phyloP scores from a whole-genome alignment of 2,113 vertebrate species.

The Rhinopomastus cyanomelas region DNA sequence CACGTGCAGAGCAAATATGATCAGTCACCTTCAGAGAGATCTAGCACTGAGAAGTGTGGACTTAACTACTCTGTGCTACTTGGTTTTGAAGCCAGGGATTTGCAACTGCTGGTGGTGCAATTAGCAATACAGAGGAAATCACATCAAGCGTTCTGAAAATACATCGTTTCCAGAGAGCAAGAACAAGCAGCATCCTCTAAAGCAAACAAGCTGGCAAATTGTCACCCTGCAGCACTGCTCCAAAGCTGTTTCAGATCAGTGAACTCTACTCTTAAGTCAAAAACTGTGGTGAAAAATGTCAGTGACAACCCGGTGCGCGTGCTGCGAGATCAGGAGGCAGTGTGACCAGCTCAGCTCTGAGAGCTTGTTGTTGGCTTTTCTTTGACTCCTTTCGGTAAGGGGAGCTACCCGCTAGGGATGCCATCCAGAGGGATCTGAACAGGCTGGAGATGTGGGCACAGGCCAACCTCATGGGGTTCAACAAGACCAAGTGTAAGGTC shows the following conservation, averaged over 20 bases:
- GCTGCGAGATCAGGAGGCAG: too few relatives aligned
- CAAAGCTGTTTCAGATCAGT: not conserved
- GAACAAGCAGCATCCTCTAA: rapidly evolving
- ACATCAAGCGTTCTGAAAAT: not conserved
- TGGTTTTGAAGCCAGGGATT: not conserved
- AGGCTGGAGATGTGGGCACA: too few relatives aligned
- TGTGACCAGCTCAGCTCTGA: too few relatives aligned
- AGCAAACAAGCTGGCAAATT: rapidly evolving
- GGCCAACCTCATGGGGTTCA: too few relatives aligned
- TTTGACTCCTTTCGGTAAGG: too few relatives aligned
- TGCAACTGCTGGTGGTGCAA: not conserved
- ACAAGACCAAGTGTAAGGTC: too few relatives aligned
- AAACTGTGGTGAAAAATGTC: not conserved
- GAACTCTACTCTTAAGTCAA: not conserved
- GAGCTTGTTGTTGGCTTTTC: too few relatives aligned
- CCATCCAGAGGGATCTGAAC: too few relatives aligned
- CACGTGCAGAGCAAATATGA: not conserved
- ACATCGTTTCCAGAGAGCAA: rapidly evolving
- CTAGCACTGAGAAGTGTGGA: not conserved
- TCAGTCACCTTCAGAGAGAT: not conserved
- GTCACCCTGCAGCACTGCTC: not conserved
- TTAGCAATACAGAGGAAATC: not conserved
- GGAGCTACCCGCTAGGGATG: too few relatives aligned
- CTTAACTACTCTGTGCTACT: not conserved
- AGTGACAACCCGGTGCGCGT: too few relatives aligned